A percentile compares a stretch with the other conserved stretches of the same genome.
These are phyloP conservation scores for Ovis aries DNA, from an alignment of 2,113 vertebrate genomes.

Conservation along the genomic window ARS-UI_Ramb_v3.0 NC_056054.1:230261501-230262000, in stretches of 20 bases:
- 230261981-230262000: not conserved
- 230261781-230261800: not conserved
- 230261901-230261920: not conserved
- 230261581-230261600: not conserved
- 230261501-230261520: not conserved
- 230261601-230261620: not conserved
- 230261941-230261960: not conserved
- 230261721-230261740: not conserved
- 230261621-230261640: not conserved
- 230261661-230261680: not conserved
- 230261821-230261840: not conserved
- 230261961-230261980: not conserved
- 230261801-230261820: not conserved
- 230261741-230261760: not conserved
- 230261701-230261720: not conserved
- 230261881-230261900: not conserved
- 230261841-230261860: not conserved
- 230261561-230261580: not conserved
- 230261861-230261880: not conserved
- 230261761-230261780: slow-evolving; percentile 4
- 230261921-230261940: not conserved
- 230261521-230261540: not conserved
- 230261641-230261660: not conserved
- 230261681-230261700: not conserved
- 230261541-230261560: not conserved